Evolutionary conservation across 2,797 vertebrate genomes (phyloP).

Genomic region (Sebastes ruberrimus): DNA sequence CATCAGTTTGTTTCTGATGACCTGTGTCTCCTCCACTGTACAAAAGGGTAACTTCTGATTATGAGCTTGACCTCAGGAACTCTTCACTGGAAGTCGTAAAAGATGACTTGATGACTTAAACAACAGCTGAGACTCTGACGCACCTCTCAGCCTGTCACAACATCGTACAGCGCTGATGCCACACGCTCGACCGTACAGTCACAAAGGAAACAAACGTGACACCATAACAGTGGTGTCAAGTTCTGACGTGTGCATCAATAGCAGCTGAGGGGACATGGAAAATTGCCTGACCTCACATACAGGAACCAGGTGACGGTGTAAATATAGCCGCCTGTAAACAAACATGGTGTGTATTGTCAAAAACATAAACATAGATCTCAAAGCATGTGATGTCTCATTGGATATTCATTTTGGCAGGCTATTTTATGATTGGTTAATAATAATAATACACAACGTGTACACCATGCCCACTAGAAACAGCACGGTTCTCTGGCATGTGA

Average conservation of each 20-base stretch:
- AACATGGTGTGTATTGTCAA: slow-evolving; percentile 3
- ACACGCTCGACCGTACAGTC: background rate
- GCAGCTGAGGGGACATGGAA: slow-evolving; percentile 23
- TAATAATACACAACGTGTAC: slow-evolving; percentile 3
- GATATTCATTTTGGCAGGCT: background rate
- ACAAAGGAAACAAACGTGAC: slow-evolving; percentile 24
- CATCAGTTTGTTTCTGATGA: background rate
- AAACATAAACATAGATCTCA: slow-evolving; percentile 24
- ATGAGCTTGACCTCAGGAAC: slow-evolving; percentile 3
- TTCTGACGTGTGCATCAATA: slow-evolving; percentile 10
- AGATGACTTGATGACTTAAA: background rate
- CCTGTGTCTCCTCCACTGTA: background rate
- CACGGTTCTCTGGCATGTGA: background rate
- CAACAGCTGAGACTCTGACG: slow-evolving; percentile 16
- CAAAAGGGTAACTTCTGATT: background rate
- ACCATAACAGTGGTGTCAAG: slow-evolving; percentile 13
- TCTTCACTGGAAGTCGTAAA: background rate
- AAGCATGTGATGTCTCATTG: slow-evolving; percentile 10
- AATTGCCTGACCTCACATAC: slow-evolving; percentile 3
- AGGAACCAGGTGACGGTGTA: slow-evolving; percentile 28
- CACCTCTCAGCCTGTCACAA: background rate
- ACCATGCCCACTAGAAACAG: background rate
- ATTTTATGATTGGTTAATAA: slow-evolving; percentile 13
- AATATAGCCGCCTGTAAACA: slow-evolving; percentile 47
- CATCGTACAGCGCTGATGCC: background rate